phyloP scores from a whole-genome alignment of 2,113 vertebrate genomes.

The Calypte anna region DNA sequence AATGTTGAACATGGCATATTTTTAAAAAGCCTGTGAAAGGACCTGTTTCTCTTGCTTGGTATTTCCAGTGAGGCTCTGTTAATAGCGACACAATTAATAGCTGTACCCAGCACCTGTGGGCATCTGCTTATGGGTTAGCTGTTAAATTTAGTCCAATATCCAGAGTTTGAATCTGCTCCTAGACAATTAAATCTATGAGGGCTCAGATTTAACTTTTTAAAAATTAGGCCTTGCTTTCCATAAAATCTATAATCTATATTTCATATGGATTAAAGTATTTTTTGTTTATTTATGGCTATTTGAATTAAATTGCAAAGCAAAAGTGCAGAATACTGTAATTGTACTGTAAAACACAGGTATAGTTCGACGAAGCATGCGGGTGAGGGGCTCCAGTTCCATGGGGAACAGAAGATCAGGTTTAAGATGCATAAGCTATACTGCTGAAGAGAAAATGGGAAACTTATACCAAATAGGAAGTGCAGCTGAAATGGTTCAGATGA shows the following conservation, averaged over 20 bases:
- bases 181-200: neutral
- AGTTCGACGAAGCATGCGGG: neutral
- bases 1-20: accelerated
- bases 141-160: neutral
- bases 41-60: neutral
- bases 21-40: neutral
- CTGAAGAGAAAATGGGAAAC: neutral
- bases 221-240: neutral
- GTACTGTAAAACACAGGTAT: neutral
- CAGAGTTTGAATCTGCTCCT: neutral
- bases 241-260: neutral
- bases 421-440: neutral
- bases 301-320: neutral
- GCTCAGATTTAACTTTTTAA: neutral
- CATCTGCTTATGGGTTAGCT: neutral
- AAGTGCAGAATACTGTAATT: neutral
- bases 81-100: neutral
- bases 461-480: neutral
- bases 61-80: neutral
- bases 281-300: neutral
- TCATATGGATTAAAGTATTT: neutral
- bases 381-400: neutral
- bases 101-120: neutral
- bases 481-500: neutral
- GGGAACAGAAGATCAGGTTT: neutral